Base-by-base conservation (phyloP, 2,113 vertebrate species). In the Eolophus roseicapilla region DNA sequence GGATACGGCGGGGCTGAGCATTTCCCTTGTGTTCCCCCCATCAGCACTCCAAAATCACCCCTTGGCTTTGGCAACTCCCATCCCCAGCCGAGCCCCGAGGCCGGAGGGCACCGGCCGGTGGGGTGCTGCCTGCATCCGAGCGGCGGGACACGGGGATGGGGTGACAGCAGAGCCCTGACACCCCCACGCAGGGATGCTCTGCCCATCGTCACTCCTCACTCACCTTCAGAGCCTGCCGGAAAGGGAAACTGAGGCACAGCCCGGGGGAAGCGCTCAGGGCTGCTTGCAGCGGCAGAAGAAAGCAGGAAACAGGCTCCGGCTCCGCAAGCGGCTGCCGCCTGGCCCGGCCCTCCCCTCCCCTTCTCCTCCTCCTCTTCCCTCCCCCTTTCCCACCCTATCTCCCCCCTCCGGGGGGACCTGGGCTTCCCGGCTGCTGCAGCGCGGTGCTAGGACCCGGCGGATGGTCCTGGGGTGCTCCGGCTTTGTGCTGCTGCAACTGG, bases 231-330 rank as follows among this genome's bases (percentile, higher is more conserved):
- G 63, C 50, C 62, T 46, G n/a, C 33, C 84, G 25, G 13, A 53
- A 5, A 28, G 78, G 80, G 83, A 90, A 95, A 93, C 95, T 87
- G 95, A 93, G 95, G 88, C 93, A 88, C 65, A 10, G 70, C 57
- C 37, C n/a, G 14, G 53, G 64, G 88, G 76, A 37, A 39, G 70
- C 55, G 25, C 75, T 17, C 53, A 20, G 55, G 19, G 83, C 80
- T 67, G 77, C 19, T 46, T 3, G 57, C 74, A 62, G 57, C 37
- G 64, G 41, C 19, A 41, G 65, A 43, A 29, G 16, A 28, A 33
- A 62, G 52, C 73, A 90, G 91, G 86, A 92, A 95, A 76, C 68
- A 28, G 49, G 35, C 90, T 75, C 47, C 21, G 20, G 53, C 70
- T 70, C 37, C 9, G 39, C 35, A 2, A 68, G 64, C 75, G 31